Conservation (phyloP, 2,888 invertebrate genomes). For the Ectobius pallidus region DNA sequence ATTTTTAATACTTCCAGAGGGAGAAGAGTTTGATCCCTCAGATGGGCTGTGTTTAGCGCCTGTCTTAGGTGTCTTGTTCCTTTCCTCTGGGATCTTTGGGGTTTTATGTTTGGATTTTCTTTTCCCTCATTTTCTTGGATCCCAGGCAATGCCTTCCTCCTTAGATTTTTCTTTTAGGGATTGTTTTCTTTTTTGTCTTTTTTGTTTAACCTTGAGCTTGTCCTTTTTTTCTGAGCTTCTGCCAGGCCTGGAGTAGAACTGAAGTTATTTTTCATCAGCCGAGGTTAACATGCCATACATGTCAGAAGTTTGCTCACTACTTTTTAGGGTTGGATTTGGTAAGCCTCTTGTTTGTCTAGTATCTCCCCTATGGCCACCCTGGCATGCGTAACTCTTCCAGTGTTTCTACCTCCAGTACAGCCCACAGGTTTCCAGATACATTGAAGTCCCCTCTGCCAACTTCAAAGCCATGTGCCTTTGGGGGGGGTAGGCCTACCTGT, state of each 20-base stretch:
- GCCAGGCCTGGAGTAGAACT: not conserved
- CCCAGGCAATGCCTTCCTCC: not conserved
- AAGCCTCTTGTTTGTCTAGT: not conserved
- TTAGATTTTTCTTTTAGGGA: not conserved
- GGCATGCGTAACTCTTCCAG: not conserved
- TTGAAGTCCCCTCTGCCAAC: too few species aligned
- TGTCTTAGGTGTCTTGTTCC: not conserved
- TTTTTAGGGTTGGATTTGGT: not conserved
- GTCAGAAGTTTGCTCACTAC: not conserved
- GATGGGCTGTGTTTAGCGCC: not conserved
- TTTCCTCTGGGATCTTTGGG: not conserved
- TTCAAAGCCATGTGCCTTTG: too few species aligned
- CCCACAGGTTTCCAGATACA: too few species aligned
- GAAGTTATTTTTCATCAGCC: not conserved
- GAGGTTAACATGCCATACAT: not conserved
- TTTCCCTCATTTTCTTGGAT: not conserved
- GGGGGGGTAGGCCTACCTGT: too few species aligned
- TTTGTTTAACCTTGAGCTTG: not conserved
- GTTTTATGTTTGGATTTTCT: not conserved
- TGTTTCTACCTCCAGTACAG: too few species aligned
- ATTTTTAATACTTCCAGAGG: not conserved
- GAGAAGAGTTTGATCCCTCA: not conserved
- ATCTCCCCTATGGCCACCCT: not conserved
- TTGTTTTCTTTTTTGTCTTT: not conserved
- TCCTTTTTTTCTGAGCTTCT: not conserved